These are phyloP conservation scores for Jaculus jaculus DNA, from an alignment of 2,113 vertebrate genomes.

Conservation along the genomic window DNA sequence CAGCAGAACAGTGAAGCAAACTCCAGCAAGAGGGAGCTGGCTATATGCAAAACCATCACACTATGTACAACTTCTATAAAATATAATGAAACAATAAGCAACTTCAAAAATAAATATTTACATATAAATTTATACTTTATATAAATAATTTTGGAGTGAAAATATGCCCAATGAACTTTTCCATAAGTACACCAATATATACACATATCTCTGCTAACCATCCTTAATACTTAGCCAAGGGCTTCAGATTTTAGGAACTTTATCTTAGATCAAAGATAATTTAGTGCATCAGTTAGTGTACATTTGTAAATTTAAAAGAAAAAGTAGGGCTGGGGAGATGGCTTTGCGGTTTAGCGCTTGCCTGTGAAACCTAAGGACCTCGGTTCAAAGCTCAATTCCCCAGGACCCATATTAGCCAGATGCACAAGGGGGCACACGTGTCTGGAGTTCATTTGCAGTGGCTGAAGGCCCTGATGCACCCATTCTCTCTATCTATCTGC, in stretches of 20 bases:
- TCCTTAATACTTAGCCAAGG: background rate
- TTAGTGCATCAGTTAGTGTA: background rate
- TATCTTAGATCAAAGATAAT: slow-evolving; percentile 12
- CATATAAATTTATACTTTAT: background rate
- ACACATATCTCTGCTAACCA: background rate
- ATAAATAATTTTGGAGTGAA: background rate
- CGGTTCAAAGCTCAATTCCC: too few species aligned
- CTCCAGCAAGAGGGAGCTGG: too few species aligned
- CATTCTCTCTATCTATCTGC: too few species aligned
- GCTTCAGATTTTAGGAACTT: background rate
- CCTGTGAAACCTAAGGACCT: too few species aligned
- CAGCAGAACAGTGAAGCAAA: too few species aligned
- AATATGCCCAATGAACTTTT: background rate
- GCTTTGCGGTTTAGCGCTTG: too few species aligned
- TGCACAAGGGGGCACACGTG: too few species aligned
- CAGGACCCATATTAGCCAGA: too few species aligned
- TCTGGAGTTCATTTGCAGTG: too few species aligned
- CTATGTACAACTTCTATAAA: background rate
- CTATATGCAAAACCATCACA: too few species aligned
- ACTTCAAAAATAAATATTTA: background rate
- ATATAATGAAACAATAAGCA: background rate
- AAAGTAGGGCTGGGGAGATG: too few species aligned
- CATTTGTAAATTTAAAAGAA: background rate
- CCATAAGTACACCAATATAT: background rate
- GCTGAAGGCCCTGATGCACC: too few species aligned